Base-by-base conservation (phyloP, 2,113 vertebrate species). In the Dicaeum eximium region DNA sequence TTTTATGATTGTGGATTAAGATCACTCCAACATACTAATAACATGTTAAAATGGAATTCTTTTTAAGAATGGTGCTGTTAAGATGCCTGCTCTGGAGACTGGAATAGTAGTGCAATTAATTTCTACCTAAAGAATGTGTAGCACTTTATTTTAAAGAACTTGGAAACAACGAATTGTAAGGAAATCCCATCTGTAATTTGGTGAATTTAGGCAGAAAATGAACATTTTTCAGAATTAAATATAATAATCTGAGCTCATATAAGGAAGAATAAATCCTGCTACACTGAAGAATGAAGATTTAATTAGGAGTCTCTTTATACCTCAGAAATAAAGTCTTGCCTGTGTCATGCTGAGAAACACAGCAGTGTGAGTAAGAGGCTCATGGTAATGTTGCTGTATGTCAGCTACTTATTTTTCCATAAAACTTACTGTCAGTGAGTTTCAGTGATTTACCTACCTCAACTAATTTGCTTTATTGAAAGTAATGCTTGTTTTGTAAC, bases 361-460 rank as follows among this genome's bases (percentile, higher is more conserved):
- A 35, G 78, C 86, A 75, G 25, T 75, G 44, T 88, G 65, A 92
- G 21, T 58, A 53, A 78, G 69, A 64, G 38, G 33, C 92, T 92
- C 30, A 4, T 61, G 71, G 50, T 77, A 91, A 61, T 71, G 66
- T 77, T 88, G 87, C 86, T 93, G 69, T 78, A 21, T 38, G 69
- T 71, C 81, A 92, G 40, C 72, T 89, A 33, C 78, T 96, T 92
- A 89, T 96, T 96, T 92, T 93, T 96, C 95, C 75, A 87, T 92
- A 48, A 79, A 25, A 57, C 33, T 84, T 82, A 87, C 65, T 90
- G 80, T 69, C 80, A 65, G 40, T 91, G 56, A 88, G 31, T 72
- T 95, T 87, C 66, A 65, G 44, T 50, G 64, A 57, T 93, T 95
- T 65, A 54, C 91, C 61, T 92, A 57, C 69, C 77, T 87, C 45